Evolutionary conservation across 2,888 invertebrate species (phyloP).

Genomic region (Electrophaes corylata): DNA sequence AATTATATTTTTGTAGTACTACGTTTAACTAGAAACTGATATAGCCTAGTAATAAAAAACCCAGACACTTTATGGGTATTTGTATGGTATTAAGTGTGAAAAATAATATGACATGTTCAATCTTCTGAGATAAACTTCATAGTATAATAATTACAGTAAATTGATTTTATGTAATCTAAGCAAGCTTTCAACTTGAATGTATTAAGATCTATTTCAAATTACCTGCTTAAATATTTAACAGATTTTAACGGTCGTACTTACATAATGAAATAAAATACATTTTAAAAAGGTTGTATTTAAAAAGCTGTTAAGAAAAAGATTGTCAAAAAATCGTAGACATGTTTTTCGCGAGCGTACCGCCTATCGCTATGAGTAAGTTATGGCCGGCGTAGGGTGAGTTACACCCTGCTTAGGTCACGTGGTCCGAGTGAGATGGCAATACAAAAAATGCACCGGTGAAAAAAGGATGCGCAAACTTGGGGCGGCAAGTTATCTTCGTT

Average conservation of each 20-base stretch:
- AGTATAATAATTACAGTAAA: too few relatives aligned
- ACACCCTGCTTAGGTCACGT: constrained; percentile 85
- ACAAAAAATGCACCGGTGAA: constrained; percentile 54
- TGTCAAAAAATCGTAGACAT: constrained; percentile 66
- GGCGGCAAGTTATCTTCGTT: constrained; percentile 85
- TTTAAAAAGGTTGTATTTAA: background rate
- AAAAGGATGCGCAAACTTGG: constrained; percentile 71
- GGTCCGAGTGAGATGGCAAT: constrained; percentile 70
- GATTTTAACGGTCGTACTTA: too few relatives aligned
- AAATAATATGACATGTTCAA: too few relatives aligned
- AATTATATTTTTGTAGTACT: constrained; percentile 10
- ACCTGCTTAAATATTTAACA: too few relatives aligned
- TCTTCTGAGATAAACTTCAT: too few relatives aligned
- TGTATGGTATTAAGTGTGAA: too few relatives aligned
- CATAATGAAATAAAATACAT: too few relatives aligned
- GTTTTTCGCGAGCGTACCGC: constrained; percentile 81
- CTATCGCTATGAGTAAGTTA: constrained; percentile 85
- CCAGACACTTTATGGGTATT: too few relatives aligned
- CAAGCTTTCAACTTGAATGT: too few relatives aligned
- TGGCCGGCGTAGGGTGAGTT: constrained; percentile 84
- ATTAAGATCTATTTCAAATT: too few relatives aligned
- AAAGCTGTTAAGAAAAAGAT: constrained; percentile 10
- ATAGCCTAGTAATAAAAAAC: too few relatives aligned
- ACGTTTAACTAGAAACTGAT: background rate
- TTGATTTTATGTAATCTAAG: too few relatives aligned